Evolutionary conservation across 2,113 vertebrate genomes (phyloP).

Genomic region (Dendropsophus ebraccatus): DNA sequence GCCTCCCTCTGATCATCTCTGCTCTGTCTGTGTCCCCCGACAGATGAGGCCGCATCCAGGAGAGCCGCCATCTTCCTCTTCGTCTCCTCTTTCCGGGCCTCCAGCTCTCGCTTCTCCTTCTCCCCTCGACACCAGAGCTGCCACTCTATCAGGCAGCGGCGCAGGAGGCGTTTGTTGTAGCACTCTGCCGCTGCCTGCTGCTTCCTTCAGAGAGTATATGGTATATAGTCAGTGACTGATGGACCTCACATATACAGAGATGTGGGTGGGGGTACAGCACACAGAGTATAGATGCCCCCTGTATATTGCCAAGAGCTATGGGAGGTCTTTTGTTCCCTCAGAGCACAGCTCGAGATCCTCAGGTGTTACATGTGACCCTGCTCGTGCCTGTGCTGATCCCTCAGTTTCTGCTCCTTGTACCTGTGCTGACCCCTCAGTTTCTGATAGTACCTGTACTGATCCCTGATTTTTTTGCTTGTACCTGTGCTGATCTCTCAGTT

Average conservation of each 20-base stretch:
- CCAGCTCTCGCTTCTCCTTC: constrained; percentile 72
- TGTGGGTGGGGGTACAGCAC: too few species aligned
- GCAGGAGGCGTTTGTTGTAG: constrained; percentile 77
- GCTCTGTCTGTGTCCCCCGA: neutral
- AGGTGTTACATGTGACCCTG: too few species aligned
- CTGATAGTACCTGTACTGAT: too few species aligned
- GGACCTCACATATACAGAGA: neutral
- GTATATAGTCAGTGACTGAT: neutral
- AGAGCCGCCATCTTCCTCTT: constrained; percentile 84
- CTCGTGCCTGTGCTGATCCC: too few species aligned
- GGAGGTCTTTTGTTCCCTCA: too few species aligned
- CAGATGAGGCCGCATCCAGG: constrained; percentile 70
- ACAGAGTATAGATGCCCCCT: neutral
- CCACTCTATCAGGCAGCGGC: constrained; percentile 80
- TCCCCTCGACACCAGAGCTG: constrained; percentile 76
- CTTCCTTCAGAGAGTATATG: constrained; percentile 72
- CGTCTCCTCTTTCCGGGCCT: constrained; percentile 78
- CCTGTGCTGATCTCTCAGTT: constrained; percentile 85
- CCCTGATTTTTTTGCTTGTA: constrained; percentile 61
- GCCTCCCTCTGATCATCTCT: neutral
- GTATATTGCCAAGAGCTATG: too few species aligned
- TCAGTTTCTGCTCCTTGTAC: too few species aligned
- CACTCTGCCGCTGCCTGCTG: constrained; percentile 77
- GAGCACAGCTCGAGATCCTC: too few species aligned
- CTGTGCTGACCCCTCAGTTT: too few species aligned